Conservation (phyloP, 1,140 invertebrate genomes). For the Micrasema minimum region DNA sequence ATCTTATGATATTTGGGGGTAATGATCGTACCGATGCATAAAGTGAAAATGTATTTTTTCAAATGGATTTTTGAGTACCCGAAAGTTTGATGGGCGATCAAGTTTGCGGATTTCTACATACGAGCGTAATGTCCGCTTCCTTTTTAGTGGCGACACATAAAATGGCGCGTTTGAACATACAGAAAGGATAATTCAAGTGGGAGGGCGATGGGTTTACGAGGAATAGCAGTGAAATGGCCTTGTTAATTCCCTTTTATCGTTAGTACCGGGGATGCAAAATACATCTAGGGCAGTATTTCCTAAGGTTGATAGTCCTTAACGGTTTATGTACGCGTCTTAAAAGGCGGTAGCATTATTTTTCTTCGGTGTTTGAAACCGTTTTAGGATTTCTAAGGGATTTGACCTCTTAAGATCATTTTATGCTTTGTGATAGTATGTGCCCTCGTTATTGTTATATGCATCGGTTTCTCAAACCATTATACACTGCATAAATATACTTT, state of each 20-base stretch:
- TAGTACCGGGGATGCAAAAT: conserved; percentile 55
- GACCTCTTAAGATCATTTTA: conserved; percentile 34
- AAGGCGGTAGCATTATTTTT: conserved; percentile 34
- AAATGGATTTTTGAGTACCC: conserved; percentile 68
- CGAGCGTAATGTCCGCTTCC: conserved; percentile 62
- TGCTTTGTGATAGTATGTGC: conserved; percentile 24
- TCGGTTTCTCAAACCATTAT: neutral
- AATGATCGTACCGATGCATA: conserved; percentile 42
- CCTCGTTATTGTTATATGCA: neutral
- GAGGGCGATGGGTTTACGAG: conserved; percentile 48
- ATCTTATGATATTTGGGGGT: conserved; percentile 28
- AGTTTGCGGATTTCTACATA: conserved; percentile 51
- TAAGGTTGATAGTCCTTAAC: conserved; percentile 49
- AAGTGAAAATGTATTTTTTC: conserved; percentile 63
- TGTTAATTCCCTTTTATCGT: conserved; percentile 65
- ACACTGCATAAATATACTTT: no score
- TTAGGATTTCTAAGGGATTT: conserved; percentile 35
- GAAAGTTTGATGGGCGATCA: conserved; percentile 66
- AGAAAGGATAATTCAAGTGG: conserved; percentile 29
- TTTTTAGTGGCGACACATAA: conserved; percentile 62
- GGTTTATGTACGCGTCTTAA: conserved; percentile 38
- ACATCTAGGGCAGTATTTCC: conserved; percentile 27
- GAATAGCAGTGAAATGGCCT: conserved; percentile 62
- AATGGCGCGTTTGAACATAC: conserved; percentile 54
- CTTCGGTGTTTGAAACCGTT: conserved; percentile 18